A percentile compares a stretch with the other conserved stretches of the same genome.
Conservation (phyloP, 2,797 vertebrate genomes). For the Bryconaethiops microstoma region DNA sequence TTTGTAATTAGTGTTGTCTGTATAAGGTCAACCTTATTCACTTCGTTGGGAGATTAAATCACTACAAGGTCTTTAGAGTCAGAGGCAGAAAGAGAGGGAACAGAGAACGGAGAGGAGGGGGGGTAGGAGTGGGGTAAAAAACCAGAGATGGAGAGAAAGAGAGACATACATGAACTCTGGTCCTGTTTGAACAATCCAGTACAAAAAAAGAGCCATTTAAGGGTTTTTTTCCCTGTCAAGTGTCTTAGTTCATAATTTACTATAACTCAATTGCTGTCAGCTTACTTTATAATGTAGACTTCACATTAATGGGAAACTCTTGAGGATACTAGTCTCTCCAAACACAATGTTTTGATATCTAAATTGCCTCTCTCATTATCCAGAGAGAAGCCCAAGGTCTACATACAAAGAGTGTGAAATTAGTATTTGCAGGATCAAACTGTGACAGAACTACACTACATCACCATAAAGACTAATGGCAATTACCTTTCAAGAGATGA, state of each 20-base stretch:
- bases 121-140: neutral
- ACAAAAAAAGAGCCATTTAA: slow-evolving; percentile 60
- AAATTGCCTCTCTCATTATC: slow-evolving; percentile 60
- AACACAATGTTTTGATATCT: slow-evolving; percentile 57
- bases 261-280: slow-evolving; percentile 59
- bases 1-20: slow-evolving; percentile 64
- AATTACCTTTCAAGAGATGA: slow-evolving; percentile 47
- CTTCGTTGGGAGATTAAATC: slow-evolving; percentile 62
- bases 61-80: slow-evolving; percentile 52
- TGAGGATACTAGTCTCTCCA: slow-evolving; percentile 53
- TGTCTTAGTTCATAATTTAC: slow-evolving; percentile 57
- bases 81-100: slow-evolving; percentile 44
- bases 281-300: slow-evolving; percentile 56
- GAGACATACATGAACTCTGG: slow-evolving; percentile 50
- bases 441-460: slow-evolving; percentile 47
- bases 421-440: slow-evolving; percentile 47
- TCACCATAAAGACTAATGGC: slow-evolving; percentile 45
- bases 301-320: slow-evolving; percentile 51
- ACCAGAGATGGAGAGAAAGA: slow-evolving; percentile 20
- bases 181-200: slow-evolving; percentile 56
- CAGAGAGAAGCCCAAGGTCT: slow-evolving; percentile 49
- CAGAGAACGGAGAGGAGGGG: slow-evolving; percentile 14
- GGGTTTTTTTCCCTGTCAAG: slow-evolving; percentile 49
- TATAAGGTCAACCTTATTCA: slow-evolving; percentile 63
- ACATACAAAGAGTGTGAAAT: slow-evolving; percentile 57